A percentile compares a stretch with the other conserved stretches of the same genome.
Conservation (phyloP, 2,797 vertebrate genomes). For the Delichon dasypus region DNA sequence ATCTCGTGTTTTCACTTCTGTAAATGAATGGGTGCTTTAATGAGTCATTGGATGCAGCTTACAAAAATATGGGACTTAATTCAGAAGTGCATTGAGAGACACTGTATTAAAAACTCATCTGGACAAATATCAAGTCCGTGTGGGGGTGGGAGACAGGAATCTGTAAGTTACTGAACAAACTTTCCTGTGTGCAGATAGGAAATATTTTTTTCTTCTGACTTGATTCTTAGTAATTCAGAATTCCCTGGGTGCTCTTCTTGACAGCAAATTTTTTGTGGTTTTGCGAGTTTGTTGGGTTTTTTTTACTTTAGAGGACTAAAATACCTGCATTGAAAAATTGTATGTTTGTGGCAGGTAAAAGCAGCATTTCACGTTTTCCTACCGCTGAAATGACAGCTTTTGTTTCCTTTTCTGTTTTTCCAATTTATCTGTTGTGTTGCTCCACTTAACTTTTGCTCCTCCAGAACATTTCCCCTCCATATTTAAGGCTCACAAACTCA, state of each 20-base stretch:
- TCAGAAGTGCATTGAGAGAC: conserved; percentile 3
- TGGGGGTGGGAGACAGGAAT: background rate
- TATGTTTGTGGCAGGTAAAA: background rate
- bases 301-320: background rate
- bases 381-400: background rate
- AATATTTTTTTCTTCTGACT: background rate
- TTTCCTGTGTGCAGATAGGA: background rate
- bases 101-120: conserved; percentile 3
- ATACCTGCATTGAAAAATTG: background rate
- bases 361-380: background rate
- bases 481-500: background rate
- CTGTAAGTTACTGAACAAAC: background rate
- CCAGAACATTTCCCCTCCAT: background rate
- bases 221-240: background rate
- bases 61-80: conserved; percentile 8
- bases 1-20: conserved; percentile 34
- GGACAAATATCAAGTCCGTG: background rate
- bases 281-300: background rate
- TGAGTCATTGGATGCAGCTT: conserved; percentile 46
- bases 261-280: background rate
- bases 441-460: background rate
- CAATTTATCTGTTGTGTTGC: background rate
- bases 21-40: conserved; percentile 49
- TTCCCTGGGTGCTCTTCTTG: background rate
- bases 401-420: background rate